Conservation (phyloP, 2,113 vertebrate genomes). For the Ranitomeya variabilis region DNA sequence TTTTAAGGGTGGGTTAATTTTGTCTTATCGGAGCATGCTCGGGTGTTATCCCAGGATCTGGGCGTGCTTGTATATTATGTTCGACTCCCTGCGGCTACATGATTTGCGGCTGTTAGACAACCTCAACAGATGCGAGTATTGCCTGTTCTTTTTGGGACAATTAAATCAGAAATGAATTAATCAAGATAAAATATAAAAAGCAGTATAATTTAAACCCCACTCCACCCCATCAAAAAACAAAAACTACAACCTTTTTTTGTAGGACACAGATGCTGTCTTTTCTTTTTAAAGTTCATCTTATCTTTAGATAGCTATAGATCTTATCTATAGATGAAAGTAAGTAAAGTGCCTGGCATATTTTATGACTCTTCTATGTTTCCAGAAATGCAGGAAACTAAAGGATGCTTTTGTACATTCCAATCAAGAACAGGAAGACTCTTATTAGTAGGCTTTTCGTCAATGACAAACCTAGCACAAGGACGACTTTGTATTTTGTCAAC, state of each 20-base stretch:
- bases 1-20: too few species aligned
- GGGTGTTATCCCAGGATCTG: too few species aligned
- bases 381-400: conserved; percentile 21
- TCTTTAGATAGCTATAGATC: background rate
- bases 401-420: background rate
- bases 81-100: too few species aligned
- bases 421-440: background rate
- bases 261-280: background rate
- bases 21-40: too few species aligned
- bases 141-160: too few species aligned
- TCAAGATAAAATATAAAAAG: too few species aligned
- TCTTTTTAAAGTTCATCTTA: background rate
- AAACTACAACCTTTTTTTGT: background rate
- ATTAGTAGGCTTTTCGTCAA: background rate
- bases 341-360: background rate
- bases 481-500: background rate
- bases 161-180: too few species aligned
- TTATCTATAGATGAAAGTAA: background rate
- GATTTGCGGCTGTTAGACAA: too few species aligned
- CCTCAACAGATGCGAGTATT: too few species aligned
- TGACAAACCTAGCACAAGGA: background rate
- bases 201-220: background rate
- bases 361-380: background rate
- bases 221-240: background rate
- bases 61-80: too few species aligned